These are phyloP conservation scores for Neelides sp. DNA, from an alignment of 1,140 invertebrate species.

Conservation along the genomic window DNA sequence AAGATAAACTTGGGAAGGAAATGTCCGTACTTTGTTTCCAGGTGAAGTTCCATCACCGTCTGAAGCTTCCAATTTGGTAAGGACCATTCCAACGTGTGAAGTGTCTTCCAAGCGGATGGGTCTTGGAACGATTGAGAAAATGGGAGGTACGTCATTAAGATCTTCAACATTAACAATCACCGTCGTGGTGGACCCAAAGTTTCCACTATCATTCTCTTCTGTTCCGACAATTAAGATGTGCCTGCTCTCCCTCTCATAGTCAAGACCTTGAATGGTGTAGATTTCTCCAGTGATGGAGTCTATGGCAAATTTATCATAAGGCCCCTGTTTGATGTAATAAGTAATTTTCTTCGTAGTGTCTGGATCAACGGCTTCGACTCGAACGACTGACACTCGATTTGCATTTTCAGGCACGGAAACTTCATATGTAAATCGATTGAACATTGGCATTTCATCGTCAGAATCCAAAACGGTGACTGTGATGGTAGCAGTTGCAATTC, in stretches of 20 bases:
- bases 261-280: slow-evolving; percentile 55
- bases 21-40: slow-evolving; percentile 25
- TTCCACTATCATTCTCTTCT: slow-evolving; percentile 57
- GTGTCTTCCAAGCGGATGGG: slow-evolving; percentile 73
- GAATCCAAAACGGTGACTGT: slow-evolving; percentile 64
- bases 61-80: slow-evolving; percentile 60
- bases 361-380: slow-evolving; percentile 62
- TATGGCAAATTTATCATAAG: slow-evolving; percentile 65
- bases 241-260: slow-evolving; percentile 60
- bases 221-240: slow-evolving; percentile 67
- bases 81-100: slow-evolving; percentile 59
- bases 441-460: slow-evolving; percentile 66
- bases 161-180: slow-evolving; percentile 62
- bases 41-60: slow-evolving; percentile 61
- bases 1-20: slow-evolving; percentile 2
- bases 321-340: slow-evolving; percentile 67
- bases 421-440: slow-evolving; percentile 56
- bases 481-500: slow-evolving; percentile 68
- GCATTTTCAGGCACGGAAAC: slow-evolving; percentile 70
- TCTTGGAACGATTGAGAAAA: slow-evolving; percentile 63
- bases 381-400: slow-evolving; percentile 57
- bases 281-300: slow-evolving; percentile 64
- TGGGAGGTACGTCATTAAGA: slow-evolving; percentile 69
- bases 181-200: slow-evolving; percentile 56
- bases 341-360: slow-evolving; percentile 63